Conservation (phyloP, 2,888 invertebrate genomes). For the Aspidiotus destructor region DNA sequence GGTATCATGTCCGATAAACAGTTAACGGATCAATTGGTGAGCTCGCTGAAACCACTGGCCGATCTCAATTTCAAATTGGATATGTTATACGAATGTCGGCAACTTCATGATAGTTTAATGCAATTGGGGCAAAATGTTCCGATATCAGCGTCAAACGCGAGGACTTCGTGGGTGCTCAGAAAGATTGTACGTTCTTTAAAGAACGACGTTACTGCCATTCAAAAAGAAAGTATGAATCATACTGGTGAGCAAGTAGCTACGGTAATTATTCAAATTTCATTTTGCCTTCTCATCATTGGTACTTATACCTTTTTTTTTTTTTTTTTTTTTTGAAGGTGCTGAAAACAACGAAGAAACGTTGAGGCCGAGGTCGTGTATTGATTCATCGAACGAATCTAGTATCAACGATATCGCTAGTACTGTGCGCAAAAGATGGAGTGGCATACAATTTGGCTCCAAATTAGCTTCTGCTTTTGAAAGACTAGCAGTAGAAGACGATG, state of each 20-base stretch:
- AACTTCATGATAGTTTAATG: slow-evolving; percentile 65
- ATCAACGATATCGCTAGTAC: slow-evolving; percentile 37
- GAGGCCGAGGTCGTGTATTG: slow-evolving; percentile 61
- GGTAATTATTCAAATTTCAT: too few relatives aligned
- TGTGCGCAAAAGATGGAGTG: slow-evolving; percentile 57
- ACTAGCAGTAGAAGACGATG: slow-evolving; percentile 52
- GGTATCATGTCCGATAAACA: slow-evolving; percentile 49
- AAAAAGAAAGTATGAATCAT: not conserved
- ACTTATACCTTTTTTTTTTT: not conserved
- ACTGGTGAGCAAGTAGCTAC: not conserved
- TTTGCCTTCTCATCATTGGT: not conserved
- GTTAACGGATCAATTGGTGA: slow-evolving; percentile 61
- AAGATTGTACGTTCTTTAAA: slow-evolving; percentile 48
- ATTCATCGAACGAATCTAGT: slow-evolving; percentile 42
- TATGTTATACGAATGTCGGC: slow-evolving; percentile 66
- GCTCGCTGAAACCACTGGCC: slow-evolving; percentile 67
- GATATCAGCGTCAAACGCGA: slow-evolving; percentile 35
- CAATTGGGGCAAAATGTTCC: slow-evolving; percentile 38
- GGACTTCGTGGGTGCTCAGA: slow-evolving; percentile 51
- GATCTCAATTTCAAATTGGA: slow-evolving; percentile 72
- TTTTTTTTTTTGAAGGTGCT: too few relatives aligned
- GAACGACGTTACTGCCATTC: slow-evolving; percentile 15
- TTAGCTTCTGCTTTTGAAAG: slow-evolving; percentile 63
- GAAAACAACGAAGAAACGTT: not conserved
- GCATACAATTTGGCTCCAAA: slow-evolving; percentile 59